Evolutionary conservation across 1,140 invertebrate species (phyloP).

Genomic region (Pseudomyrmex concolor): DNA sequence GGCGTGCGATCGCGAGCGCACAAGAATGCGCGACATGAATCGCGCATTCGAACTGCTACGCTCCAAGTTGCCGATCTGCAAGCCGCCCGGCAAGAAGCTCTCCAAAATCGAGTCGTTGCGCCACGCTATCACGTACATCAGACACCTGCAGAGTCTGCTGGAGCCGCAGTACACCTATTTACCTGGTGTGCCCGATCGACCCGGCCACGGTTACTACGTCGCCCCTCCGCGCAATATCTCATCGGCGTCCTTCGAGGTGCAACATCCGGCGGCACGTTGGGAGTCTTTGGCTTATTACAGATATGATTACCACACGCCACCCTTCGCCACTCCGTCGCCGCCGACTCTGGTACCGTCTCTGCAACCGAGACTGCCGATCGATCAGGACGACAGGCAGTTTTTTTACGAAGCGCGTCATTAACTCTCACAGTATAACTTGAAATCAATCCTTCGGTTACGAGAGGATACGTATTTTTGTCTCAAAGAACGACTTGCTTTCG

Average conservation of each 20-base stretch:
- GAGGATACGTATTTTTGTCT: too few relatives aligned
- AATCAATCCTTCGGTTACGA: background rate
- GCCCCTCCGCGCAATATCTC: background rate
- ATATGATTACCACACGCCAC: slow-evolving; percentile 81
- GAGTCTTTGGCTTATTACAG: slow-evolving; percentile 82
- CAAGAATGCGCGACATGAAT: slow-evolving; percentile 95
- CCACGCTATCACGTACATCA: slow-evolving; percentile 93
- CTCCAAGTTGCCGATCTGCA: slow-evolving; percentile 91
- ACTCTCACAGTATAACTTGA: background rate
- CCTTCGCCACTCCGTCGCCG: slow-evolving; percentile 72
- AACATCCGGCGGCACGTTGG: slow-evolving; percentile 79
- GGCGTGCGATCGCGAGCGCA: slow-evolving; percentile 93
- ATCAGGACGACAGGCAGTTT: slow-evolving; percentile 75
- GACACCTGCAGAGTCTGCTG: slow-evolving; percentile 89
- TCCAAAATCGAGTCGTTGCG: slow-evolving; percentile 94
- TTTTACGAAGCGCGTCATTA: slow-evolving; percentile 76
- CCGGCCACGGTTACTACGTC: slow-evolving; percentile 61
- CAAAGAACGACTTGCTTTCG: background rate
- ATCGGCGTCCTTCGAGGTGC: slow-evolving; percentile 74
- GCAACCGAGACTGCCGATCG: slow-evolving; percentile 70
- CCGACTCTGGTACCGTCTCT: slow-evolving; percentile 72
- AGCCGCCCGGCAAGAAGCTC: slow-evolving; percentile 94
- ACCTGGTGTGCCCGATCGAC: slow-evolving; percentile 72
- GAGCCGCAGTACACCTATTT: slow-evolving; percentile 81
- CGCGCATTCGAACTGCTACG: slow-evolving; percentile 92